These are phyloP conservation scores for Strix uralensis DNA, from an alignment of 2,113 vertebrate species.

Conservation along the genomic window DNA sequence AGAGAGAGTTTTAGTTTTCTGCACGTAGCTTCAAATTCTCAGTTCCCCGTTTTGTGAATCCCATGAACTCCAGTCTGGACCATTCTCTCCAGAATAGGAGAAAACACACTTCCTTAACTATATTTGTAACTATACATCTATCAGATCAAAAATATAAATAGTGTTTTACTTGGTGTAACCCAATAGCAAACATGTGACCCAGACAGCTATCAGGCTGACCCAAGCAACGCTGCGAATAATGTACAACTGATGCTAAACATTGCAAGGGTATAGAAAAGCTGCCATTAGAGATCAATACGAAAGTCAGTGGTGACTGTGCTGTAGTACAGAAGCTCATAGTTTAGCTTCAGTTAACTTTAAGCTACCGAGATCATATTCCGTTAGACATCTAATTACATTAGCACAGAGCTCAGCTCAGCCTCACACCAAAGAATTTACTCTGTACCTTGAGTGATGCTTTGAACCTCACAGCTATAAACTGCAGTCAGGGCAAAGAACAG, in stretches of 20 bases:
- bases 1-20: neutral
- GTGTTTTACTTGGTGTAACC: neutral
- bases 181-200: neutral
- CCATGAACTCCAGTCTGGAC: neutral
- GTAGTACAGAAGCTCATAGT: neutral
- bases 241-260: neutral
- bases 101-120: neutral
- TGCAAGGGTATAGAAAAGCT: neutral
- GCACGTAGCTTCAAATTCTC: neutral
- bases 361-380: neutral
- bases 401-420: neutral
- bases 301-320: neutral
- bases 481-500: neutral
- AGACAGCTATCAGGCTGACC: neutral
- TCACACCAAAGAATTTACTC: neutral
- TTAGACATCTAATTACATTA: neutral
- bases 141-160: neutral
- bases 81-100: neutral
- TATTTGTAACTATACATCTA: neutral
- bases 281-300: rapidly evolving
- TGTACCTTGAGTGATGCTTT: neutral
- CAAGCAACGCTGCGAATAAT: neutral
- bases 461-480: neutral
- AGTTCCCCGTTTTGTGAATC: neutral
- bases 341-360: neutral